Base-by-base conservation (phyloP, 2,113 vertebrate genomes). In the Paedocypris sp. region DNA sequence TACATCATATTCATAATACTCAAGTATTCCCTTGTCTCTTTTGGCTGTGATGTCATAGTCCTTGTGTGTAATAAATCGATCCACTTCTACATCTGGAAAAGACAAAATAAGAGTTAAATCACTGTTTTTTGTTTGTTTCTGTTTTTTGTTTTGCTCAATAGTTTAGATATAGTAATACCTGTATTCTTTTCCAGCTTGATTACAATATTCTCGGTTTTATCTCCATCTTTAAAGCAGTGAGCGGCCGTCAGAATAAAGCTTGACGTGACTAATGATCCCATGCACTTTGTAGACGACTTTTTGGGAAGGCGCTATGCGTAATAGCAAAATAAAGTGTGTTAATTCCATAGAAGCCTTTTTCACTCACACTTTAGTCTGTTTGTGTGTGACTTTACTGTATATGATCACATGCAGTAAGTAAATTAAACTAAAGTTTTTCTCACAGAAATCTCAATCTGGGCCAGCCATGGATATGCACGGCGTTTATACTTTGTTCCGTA, bases 1-100 rank as follows among this genome's bases (percentile, higher is more conserved):
- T 7, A 85, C 70, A 33, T 86, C 83, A 12, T 75, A 86, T 67
- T 85, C 83, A 43, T 83, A 86, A 60, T 77, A 84, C 64, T 86
- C 83, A 0, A 2, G 0, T 22, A 86, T 75, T 0, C 56, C 68
- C 0, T 60, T 1, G 0, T 51, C 0, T 3, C 0, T 1, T 72
- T 75, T 79, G 1, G 20, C 25, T 1, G 0, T 18, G 11, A 69
- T 1, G 15, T 83, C 50, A 19, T 72, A 88, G 0, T 67, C 0
- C 12, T 66, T 50, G 29, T 86, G 86, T 54, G 46, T 0, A 1
- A 0, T 25, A 8, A 68, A 32, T 0, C 0, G 8, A 32, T 74
- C 19, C 2, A 64, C 75, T 2, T 0, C 26, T 59, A 22, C 16
- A 57, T 1, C 11, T 43, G 59, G 69, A 0, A 0, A 76, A 79